Evolutionary conservation across 2,888 invertebrate genomes (phyloP).

Genomic region (Polydrusus pterygomalis): DNA sequence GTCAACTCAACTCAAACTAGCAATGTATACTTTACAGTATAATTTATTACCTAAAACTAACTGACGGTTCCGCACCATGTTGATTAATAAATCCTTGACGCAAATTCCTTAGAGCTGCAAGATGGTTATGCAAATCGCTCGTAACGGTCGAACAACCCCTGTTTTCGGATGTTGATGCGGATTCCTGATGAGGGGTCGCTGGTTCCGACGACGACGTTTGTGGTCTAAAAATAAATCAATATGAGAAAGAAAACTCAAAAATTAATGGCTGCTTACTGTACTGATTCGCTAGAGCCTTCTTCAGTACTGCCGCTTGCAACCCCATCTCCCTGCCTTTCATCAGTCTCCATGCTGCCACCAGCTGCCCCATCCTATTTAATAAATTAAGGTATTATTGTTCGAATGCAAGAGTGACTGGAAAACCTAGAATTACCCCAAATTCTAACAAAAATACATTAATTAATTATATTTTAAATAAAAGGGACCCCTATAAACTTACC

Average conservation of each 20-base stretch:
- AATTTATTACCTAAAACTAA: slow-evolving; percentile 66
- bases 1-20: too few relatives aligned
- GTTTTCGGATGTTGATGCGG: slow-evolving; percentile 51
- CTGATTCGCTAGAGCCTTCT: slow-evolving; percentile 14
- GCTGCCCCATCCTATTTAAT: slow-evolving; percentile 39
- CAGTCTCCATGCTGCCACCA: slow-evolving; percentile 55
- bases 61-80: slow-evolving; percentile 76
- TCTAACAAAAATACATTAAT: too few relatives aligned
- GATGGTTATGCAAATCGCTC: slow-evolving; percentile 68
- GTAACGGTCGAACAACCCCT: slow-evolving; percentile 63
- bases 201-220: slow-evolving; percentile 53
- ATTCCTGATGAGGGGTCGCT: slow-evolving; percentile 53
- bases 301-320: slow-evolving; percentile 17
- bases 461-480: too few relatives aligned
- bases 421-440: background rate
- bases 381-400: background rate
- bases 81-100: slow-evolving; percentile 77
- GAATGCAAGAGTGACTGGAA: background rate
- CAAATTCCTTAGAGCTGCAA: slow-evolving; percentile 70
- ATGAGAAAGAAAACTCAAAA: background rate
- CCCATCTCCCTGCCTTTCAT: slow-evolving; percentile 38
- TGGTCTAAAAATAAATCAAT: slow-evolving; percentile 37
- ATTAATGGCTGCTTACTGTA: slow-evolving; percentile 21
- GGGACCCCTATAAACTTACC: slow-evolving; percentile 7
- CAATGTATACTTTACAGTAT: background rate